Conservation (phyloP, 2,797 vertebrate species). For the Phoxinus dragarum region DNA sequence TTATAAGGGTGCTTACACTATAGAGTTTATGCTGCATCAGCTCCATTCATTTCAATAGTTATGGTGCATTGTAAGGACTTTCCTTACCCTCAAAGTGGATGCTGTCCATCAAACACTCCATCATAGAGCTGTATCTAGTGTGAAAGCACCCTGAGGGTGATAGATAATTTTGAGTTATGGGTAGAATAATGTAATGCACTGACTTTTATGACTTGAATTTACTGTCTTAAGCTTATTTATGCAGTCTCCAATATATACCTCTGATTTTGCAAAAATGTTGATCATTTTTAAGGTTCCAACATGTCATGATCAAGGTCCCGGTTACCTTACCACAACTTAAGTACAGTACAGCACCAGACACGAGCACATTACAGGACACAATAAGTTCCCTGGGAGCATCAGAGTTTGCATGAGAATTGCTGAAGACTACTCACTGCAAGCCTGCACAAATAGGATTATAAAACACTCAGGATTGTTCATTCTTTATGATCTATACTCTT, state of each 20-base stretch:
- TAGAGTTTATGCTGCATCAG: slow-evolving; percentile 2
- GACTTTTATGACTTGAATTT: slow-evolving; percentile 52
- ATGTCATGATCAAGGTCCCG: neutral
- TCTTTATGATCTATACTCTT: neutral
- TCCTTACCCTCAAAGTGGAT: neutral
- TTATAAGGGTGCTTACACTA: slow-evolving; percentile 37
- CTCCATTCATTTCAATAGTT: neutral
- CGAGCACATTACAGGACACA: slow-evolving; percentile 25
- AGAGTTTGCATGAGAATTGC: slow-evolving; percentile 10
- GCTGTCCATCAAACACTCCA: neutral
- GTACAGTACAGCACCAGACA: slow-evolving; percentile 57
- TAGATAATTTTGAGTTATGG: slow-evolving; percentile 24
- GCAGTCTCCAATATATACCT: slow-evolving; percentile 61
- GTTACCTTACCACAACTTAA: slow-evolving; percentile 65
- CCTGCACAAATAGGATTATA: slow-evolving; percentile 18
- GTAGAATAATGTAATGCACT: slow-evolving; percentile 59
- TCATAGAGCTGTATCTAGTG: slow-evolving; percentile 7
- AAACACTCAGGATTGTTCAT: slow-evolving; percentile 44
- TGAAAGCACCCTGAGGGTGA: slow-evolving; percentile 18
- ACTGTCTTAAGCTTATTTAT: slow-evolving; percentile 63
- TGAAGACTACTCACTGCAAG: slow-evolving; percentile 12
- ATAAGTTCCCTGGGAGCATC: slow-evolving; percentile 1
- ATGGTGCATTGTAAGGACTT: slow-evolving; percentile 4
- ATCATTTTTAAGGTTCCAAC: slow-evolving; percentile 33
- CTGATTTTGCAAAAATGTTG: slow-evolving; percentile 72